Evolutionary conservation across 1,140 invertebrate species (phyloP).

Genomic region (Papilio xuthus): DNA sequence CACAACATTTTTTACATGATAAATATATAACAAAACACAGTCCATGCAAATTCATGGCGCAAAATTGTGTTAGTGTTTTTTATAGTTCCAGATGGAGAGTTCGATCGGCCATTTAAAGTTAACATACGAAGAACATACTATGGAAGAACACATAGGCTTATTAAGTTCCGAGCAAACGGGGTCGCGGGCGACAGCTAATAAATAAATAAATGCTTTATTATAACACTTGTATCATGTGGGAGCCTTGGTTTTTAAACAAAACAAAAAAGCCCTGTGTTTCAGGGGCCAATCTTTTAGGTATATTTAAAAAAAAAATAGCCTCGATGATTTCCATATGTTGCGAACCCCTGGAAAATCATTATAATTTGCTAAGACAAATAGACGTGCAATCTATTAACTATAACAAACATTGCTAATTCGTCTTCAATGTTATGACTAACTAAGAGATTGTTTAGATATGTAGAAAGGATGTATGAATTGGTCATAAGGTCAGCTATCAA

Average conservation of each 20-base stretch:
- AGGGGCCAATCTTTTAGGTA: too few relatives aligned
- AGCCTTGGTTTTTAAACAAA: too few relatives aligned
- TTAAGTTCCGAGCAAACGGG: too few relatives aligned
- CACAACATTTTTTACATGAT: not conserved
- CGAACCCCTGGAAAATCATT: constrained; percentile 3
- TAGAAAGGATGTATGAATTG: constrained; percentile 12
- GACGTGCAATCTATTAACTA: constrained; percentile 13
- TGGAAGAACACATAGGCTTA: too few relatives aligned
- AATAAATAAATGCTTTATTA: too few relatives aligned
- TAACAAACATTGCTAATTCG: not conserved
- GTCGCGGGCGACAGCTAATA: too few relatives aligned
- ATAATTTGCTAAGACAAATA: constrained; percentile 21
- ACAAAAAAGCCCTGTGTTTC: too few relatives aligned
- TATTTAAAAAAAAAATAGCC: too few relatives aligned
- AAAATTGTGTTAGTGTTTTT: not conserved
- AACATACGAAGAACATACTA: too few relatives aligned
- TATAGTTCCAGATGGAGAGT: too few relatives aligned
- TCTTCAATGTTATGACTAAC: constrained; percentile 1
- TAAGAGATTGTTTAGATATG: not conserved
- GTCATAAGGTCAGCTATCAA: constrained; percentile 5
- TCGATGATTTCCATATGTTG: not conserved
- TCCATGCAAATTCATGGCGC: not conserved
- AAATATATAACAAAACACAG: not conserved
- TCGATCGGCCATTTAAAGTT: too few relatives aligned
- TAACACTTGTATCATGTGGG: too few relatives aligned